These are phyloP conservation scores for Achroia grisella DNA, from an alignment of 1,140 invertebrate genomes.

Conservation along the genomic window DNA sequence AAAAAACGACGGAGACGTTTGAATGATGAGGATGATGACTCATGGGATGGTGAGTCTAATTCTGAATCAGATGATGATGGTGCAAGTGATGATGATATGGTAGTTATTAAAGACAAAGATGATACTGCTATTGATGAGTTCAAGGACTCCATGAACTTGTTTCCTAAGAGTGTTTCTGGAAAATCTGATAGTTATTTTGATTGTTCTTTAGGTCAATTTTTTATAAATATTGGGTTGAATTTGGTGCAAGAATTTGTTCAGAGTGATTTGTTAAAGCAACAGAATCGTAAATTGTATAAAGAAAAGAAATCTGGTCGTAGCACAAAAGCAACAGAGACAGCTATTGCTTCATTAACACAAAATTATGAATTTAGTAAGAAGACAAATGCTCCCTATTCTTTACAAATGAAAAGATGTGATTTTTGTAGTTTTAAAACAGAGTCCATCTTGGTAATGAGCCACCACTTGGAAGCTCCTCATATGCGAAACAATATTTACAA, in stretches of 20 bases:
- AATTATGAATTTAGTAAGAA: slow-evolving; percentile 91
- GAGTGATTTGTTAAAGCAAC: slow-evolving; percentile 89
- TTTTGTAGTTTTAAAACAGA: slow-evolving; percentile 96
- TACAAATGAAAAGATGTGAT: slow-evolving; percentile 88
- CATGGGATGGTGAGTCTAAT: slow-evolving; percentile 69
- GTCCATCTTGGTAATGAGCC: slow-evolving; percentile 89
- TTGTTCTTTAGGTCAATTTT: slow-evolving; percentile 90
- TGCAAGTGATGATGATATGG: slow-evolving; percentile 66
- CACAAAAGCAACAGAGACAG: slow-evolving; percentile 83
- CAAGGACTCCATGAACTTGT: slow-evolving; percentile 67
- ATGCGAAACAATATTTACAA: slow-evolving; percentile 90
- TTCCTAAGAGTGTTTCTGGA: slow-evolving; percentile 52
- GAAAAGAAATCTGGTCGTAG: slow-evolving; percentile 76
- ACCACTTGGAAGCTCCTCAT: slow-evolving; percentile 94
- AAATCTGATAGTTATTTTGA: slow-evolving; percentile 83
- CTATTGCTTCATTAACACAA: slow-evolving; percentile 86
- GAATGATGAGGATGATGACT: slow-evolving; percentile 61
- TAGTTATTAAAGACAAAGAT: slow-evolving; percentile 75
- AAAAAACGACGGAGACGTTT: slow-evolving; percentile 62
- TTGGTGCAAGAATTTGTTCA: slow-evolving; percentile 95
- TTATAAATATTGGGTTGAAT: slow-evolving; percentile 93
- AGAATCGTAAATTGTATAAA: slow-evolving; percentile 85
- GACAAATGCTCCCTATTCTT: slow-evolving; percentile 90
- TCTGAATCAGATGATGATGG: slow-evolving; percentile 72
- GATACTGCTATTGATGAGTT: slow-evolving; percentile 62